A percentile compares a stretch with the other conserved stretches of the same genome.
Evolutionary conservation across 2,888 invertebrate genomes (phyloP).

Genomic region (Pyrocoelia pectoralis): DNA sequence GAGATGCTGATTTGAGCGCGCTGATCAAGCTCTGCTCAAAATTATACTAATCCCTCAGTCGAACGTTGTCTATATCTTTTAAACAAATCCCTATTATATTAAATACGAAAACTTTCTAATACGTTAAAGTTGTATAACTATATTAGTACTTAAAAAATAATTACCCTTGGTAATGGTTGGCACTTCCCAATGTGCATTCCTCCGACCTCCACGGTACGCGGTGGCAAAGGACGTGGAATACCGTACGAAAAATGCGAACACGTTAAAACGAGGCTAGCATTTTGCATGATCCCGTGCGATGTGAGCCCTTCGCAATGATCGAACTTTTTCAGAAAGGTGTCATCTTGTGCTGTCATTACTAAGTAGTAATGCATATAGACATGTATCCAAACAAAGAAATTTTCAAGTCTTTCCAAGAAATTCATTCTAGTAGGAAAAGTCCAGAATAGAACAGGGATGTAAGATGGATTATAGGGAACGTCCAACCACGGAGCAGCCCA

Average conservation of each 20-base stretch:
- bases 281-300: constrained; percentile 33
- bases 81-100: too few species aligned
- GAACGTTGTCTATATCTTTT: too few species aligned
- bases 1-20: too few species aligned
- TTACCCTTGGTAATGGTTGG: constrained; percentile 45
- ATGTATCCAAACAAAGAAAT: constrained; percentile 50
- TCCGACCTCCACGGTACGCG: constrained; percentile 63
- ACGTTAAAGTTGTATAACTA: too few species aligned
- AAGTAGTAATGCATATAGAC: constrained; percentile 18
- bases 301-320: background rate
- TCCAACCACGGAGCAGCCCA: constrained; percentile 47
- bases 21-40: too few species aligned
- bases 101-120: too few species aligned
- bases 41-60: too few species aligned
- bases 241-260: constrained; percentile 61
- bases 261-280: constrained; percentile 61
- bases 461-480: constrained; percentile 46
- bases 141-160: too few species aligned
- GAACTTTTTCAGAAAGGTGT: background rate
- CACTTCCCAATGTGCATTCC: constrained; percentile 61
- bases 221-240: constrained; percentile 59
- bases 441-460: constrained; percentile 61
- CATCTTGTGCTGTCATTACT: constrained; percentile 32
- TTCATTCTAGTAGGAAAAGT: constrained; percentile 50
- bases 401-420: constrained; percentile 58